phyloP scores from a whole-genome alignment of 2,113 vertebrate genomes.

The Stomatorhinus ivindoensis region DNA sequence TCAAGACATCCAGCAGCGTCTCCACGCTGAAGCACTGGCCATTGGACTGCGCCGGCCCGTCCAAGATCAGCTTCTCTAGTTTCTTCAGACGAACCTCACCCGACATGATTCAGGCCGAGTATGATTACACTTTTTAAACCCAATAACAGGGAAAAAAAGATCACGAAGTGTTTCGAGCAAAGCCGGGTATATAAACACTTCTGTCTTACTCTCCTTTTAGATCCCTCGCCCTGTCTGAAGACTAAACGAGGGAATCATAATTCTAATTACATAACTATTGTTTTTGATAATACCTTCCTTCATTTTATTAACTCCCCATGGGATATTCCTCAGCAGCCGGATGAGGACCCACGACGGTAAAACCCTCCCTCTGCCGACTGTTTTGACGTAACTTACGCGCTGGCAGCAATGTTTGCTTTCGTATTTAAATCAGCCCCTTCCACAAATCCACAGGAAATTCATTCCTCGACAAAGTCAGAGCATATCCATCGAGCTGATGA shows the following conservation, averaged over 20 bases:
- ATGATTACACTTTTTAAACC: not conserved
- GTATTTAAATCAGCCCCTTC: conserved; percentile 25
- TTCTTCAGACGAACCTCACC: conserved; percentile 97
- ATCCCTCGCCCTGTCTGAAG: not conserved
- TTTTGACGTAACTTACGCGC: conserved; percentile 6
- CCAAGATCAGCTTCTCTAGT: conserved; percentile 92
- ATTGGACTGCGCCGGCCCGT: conserved; percentile 78
- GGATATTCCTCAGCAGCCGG: not conserved
- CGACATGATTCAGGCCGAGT: conserved; percentile 68
- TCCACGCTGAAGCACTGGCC: conserved; percentile 91
- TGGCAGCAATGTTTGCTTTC: conserved; percentile 30
- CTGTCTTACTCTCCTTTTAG: not conserved
- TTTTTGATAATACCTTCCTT: not conserved
- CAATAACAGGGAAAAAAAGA: conserved; percentile 4
- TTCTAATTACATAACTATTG: not conserved
- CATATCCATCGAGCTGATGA: conserved; percentile 30
- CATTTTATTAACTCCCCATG: not conserved
- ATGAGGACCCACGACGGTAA: not conserved
- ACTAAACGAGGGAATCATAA: not conserved
- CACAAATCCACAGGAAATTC: conserved; percentile 16
- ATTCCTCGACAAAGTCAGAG: conserved; percentile 30
- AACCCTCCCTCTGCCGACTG: not conserved
- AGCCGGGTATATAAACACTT: not conserved
- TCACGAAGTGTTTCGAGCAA: not conserved
- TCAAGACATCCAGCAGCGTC: conserved; percentile 89